phyloP scores from a whole-genome alignment of 2,888 invertebrate genomes.

The Nebria salina region DNA sequence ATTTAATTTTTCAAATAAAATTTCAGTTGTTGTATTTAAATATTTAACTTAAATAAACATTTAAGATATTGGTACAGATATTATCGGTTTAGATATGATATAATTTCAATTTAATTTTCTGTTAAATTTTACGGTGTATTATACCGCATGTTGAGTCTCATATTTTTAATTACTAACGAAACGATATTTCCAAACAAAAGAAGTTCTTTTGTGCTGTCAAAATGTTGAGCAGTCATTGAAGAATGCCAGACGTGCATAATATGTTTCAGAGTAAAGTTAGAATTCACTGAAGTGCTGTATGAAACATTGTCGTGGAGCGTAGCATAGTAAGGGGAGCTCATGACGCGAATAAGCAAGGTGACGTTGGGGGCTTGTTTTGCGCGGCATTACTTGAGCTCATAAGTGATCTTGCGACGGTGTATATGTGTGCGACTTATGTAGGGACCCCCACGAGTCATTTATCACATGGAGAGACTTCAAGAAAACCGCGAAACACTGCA shows the following conservation, averaged over 20 bases:
- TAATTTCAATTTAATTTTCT: too few species aligned
- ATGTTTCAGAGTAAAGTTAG: background rate
- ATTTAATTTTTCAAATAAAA: too few species aligned
- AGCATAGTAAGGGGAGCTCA: background rate
- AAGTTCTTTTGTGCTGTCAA: background rate
- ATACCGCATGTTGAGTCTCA: background rate
- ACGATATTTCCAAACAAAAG: background rate
- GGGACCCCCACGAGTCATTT: constrained; percentile 24
- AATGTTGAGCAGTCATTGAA: background rate
- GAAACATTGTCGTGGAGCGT: background rate
- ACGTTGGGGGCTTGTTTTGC: background rate
- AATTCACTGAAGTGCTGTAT: background rate
- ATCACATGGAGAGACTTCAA: constrained; percentile 22
- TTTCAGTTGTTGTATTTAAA: too few species aligned
- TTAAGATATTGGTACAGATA: too few species aligned
- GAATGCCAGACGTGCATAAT: background rate
- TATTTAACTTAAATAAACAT: too few species aligned
- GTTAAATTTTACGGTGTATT: too few species aligned
- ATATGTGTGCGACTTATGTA: constrained; percentile 3
- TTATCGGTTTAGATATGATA: too few species aligned
- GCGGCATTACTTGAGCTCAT: constrained; percentile 21
- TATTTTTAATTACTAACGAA: background rate
- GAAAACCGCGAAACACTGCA: constrained; percentile 32
- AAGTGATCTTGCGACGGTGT: constrained; percentile 26
- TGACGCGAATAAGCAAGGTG: background rate